phyloP scores from a whole-genome alignment of 1,140 invertebrate genomes.

The Drosophila mayri region DNA sequence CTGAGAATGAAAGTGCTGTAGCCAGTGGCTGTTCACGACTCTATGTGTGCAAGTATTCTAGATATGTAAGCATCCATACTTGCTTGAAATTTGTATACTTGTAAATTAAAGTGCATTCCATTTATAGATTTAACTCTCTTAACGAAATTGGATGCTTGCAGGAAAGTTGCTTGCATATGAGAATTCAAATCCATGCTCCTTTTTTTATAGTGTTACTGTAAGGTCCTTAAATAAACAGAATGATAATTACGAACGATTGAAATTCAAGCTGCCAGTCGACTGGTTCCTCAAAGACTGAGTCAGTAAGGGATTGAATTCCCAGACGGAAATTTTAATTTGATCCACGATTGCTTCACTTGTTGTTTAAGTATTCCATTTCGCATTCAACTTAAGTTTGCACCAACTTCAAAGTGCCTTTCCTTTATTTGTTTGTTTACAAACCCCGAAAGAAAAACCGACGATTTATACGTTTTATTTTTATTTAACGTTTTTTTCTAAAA shows the following conservation, averaged over 20 bases:
- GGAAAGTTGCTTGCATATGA: neutral
- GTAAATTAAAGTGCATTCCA: neutral
- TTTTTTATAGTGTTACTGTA: neutral
- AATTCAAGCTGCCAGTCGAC: neutral
- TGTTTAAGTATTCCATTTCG: slow-evolving; percentile 43
- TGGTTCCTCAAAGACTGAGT: slow-evolving; percentile 8
- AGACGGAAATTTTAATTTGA: slow-evolving; percentile 26
- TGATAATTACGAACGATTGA: neutral
- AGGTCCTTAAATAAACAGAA: neutral
- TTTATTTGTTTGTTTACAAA: slow-evolving; percentile 27
- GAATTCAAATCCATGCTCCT: neutral
- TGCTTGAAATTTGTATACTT: neutral
- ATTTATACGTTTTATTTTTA: slow-evolving; percentile 73
- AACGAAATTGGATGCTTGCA: neutral
- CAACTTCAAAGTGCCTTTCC: slow-evolving; percentile 7
- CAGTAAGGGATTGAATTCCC: neutral
- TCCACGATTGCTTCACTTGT: slow-evolving; percentile 68
- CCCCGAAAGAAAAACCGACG: slow-evolving; percentile 28
- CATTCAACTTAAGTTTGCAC: slow-evolving; percentile 36
- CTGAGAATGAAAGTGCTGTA: neutral
- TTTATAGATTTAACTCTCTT: neutral
- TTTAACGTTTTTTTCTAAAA: slow-evolving; percentile 68
- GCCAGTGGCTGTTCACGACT: neutral
- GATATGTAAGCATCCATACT: neutral
- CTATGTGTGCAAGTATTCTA: neutral